phyloP scores from a whole-genome alignment of 2,888 invertebrate species.

The Phragmatobia fuliginosa region DNA sequence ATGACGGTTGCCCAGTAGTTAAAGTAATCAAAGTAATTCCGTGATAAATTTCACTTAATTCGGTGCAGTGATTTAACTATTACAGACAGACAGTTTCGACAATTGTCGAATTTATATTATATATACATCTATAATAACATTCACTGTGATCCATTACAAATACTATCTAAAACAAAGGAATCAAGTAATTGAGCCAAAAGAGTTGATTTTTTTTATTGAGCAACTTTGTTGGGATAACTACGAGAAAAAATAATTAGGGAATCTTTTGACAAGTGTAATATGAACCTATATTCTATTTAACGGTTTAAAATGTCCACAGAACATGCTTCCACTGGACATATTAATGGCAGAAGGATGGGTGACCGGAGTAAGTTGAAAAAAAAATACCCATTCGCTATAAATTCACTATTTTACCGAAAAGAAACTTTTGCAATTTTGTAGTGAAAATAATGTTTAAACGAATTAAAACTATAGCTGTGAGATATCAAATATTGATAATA shows the following conservation, averaged over 20 bases:
- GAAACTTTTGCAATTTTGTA: no score
- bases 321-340: slow-evolving; percentile 26
- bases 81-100: no score
- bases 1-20: no score
- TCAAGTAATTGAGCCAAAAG: background rate
- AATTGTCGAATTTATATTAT: no score
- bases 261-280: slow-evolving; percentile 1
- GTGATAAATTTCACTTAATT: no score
- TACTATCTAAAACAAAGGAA: background rate
- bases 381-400: slow-evolving; percentile 7
- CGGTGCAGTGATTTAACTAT: no score
- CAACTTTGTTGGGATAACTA: background rate
- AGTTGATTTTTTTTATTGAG: no score
- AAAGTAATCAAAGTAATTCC: no score
- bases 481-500: background rate
- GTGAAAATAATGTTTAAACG: background rate
- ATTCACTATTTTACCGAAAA: no score
- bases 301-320: slow-evolving; percentile 23
- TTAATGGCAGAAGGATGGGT: slow-evolving; percentile 23
- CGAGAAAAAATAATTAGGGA: background rate
- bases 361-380: slow-evolving; percentile 27
- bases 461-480: background rate
- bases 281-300: slow-evolving; percentile 1
- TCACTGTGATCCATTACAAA: no score
- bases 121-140: no score